phyloP scores from a whole-genome alignment of 2,797 vertebrate species.

The Sebastolobus altivelis region DNA sequence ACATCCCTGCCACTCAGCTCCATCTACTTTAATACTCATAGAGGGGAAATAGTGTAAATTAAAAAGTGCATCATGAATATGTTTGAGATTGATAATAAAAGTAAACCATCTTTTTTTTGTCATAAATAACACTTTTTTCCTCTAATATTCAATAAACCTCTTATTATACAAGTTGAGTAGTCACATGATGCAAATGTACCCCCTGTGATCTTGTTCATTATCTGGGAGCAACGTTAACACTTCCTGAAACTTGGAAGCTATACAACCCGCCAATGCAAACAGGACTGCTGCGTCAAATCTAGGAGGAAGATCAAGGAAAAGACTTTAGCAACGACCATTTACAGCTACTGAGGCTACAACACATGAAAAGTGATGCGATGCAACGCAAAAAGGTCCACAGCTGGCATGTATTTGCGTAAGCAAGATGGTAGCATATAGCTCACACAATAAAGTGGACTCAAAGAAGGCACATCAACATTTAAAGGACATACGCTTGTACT shows the following conservation, averaged over 20 bases:
- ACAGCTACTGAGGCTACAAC: conserved; percentile 45
- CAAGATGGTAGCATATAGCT: conserved; percentile 12
- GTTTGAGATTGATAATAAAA: conserved; percentile 80
- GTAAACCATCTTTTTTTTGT: conserved; percentile 77
- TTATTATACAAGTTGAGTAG: conserved; percentile 83
- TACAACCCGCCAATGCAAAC: conserved; percentile 42
- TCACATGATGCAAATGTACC: conserved; percentile 72
- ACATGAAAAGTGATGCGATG: conserved; percentile 52
- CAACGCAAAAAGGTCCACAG: not conserved
- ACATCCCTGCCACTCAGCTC: conserved; percentile 52
- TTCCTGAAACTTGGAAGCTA: conserved; percentile 58
- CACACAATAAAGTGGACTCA: conserved; percentile 1
- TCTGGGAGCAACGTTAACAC: conserved; percentile 55
- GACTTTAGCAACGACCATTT: conserved; percentile 23
- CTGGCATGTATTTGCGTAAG: not conserved
- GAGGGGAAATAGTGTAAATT: conserved; percentile 70
- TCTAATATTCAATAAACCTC: conserved; percentile 78
- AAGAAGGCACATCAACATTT: conserved; percentile 20
- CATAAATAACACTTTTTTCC: conserved; percentile 83
- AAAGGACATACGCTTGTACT: not conserved
- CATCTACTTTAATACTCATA: conserved; percentile 65
- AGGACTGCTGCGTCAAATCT: conserved; percentile 40
- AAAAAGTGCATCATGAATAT: conserved; percentile 87
- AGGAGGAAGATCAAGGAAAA: conserved; percentile 52
- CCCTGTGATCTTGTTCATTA: conserved; percentile 55